Evolutionary conservation across 1,140 invertebrate genomes (phyloP).

Genomic region (Drosophila mojavensis): DNA sequence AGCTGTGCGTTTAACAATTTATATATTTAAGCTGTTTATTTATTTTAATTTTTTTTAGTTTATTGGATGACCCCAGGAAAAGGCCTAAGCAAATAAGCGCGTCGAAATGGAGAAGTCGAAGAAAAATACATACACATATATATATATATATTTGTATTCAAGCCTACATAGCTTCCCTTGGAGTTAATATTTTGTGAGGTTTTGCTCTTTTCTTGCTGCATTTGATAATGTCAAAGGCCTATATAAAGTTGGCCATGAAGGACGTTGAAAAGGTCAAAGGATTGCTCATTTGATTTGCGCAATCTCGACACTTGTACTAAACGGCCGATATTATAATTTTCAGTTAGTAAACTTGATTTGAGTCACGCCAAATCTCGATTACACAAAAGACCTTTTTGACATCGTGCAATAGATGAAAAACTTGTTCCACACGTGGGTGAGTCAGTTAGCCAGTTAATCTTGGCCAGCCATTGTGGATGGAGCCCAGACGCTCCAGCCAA

Average conservation of each 20-base stretch:
- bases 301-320: not conserved
- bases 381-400: conserved; percentile 35
- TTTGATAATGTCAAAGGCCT: conserved; percentile 48
- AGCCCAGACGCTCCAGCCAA: conserved; percentile 20
- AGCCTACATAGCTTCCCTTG: not conserved
- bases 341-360: conserved; percentile 20
- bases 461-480: conserved; percentile 25
- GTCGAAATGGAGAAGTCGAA: not conserved
- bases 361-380: conserved; percentile 58
- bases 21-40: conserved; percentile 44
- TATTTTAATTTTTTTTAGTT: conserved; percentile 1
- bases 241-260: conserved; percentile 1
- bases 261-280: conserved; percentile 48
- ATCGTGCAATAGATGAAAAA: conserved; percentile 49
- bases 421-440: conserved; percentile 62
- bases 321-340: conserved; percentile 21
- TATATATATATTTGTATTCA: no score
- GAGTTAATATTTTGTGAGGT: not conserved
- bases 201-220: conserved; percentile 9
- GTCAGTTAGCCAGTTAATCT: conserved; percentile 53
- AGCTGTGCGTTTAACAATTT: no score
- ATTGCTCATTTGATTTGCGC: not conserved
- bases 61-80: conserved; percentile 18
- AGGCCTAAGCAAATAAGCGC: conserved; percentile 46
- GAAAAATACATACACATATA: conserved; percentile 6